These are phyloP conservation scores for Halcyon leucocephala DNA, from an alignment of 2,797 vertebrate genomes.

Conservation along the genomic window DNA sequence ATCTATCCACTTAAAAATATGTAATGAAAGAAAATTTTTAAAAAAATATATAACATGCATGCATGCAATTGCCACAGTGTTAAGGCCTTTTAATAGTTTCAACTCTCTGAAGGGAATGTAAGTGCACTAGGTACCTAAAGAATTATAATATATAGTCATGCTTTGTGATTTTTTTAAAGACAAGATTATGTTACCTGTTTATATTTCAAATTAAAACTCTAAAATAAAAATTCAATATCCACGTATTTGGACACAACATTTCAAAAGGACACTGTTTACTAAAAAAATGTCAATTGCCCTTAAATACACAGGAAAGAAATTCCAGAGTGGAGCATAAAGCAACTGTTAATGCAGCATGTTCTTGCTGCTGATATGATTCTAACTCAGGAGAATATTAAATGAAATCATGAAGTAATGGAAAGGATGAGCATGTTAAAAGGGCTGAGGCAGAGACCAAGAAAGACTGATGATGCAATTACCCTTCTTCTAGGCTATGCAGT, in stretches of 20 bases:
- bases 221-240: not conserved
- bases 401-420: slow-evolving; percentile 53
- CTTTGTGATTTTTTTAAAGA: slow-evolving; percentile 7
- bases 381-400: slow-evolving; percentile 55
- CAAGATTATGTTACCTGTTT: not conserved
- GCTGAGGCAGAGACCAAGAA: slow-evolving; percentile 17
- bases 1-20: not conserved
- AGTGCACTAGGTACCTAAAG: not conserved
- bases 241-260: not conserved
- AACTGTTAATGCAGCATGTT: slow-evolving; percentile 19
- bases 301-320: slow-evolving; percentile 10
- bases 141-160: not conserved
- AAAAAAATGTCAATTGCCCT: not conserved
- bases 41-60: not conserved
- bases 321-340: not conserved
- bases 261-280: not conserved
- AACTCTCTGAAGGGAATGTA: not conserved
- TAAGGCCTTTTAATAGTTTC: not conserved
- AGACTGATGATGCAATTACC: slow-evolving; percentile 64
- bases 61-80: not conserved
- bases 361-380: not conserved
- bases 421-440: slow-evolving; percentile 56
- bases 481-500: not conserved
- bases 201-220: not conserved
- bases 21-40: not conserved